These are phyloP conservation scores for Chiridota heheva DNA, from an alignment of 35 echinoderm and acorn worm genomes.

Conservation along the genomic window DNA sequence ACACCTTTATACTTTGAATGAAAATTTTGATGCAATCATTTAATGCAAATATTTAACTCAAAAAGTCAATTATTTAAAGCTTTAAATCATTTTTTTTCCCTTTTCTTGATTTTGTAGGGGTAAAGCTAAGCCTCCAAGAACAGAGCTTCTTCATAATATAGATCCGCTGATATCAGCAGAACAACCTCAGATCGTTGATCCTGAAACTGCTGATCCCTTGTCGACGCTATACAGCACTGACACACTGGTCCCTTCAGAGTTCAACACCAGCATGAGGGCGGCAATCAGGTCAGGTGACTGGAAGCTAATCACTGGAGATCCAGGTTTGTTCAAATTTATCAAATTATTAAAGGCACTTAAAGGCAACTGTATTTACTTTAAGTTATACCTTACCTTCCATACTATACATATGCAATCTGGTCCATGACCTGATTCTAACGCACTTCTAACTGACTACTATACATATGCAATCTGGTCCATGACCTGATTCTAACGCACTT, in stretches of 20 bases:
- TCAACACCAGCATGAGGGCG: conserved; percentile 60
- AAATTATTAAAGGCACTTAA: background rate
- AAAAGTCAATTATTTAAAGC: too few relatives aligned
- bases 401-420: too few relatives aligned
- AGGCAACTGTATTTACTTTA: too few relatives aligned
- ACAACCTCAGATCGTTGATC: background rate
- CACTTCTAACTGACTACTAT: too few relatives aligned
- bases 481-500: too few relatives aligned
- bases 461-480: too few relatives aligned
- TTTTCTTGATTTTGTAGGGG: conserved; percentile 29
- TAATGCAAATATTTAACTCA: too few relatives aligned
- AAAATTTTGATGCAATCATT: too few relatives aligned
- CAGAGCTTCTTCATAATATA: conserved; percentile 73
- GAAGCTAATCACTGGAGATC: conserved; percentile 73
- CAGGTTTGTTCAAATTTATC: conserved; percentile 42
- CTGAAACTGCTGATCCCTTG: background rate
- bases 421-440: too few relatives aligned
- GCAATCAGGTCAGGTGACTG: conserved; percentile 74
- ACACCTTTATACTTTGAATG: too few relatives aligned
- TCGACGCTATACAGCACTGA: background rate
- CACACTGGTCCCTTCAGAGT: conserved; percentile 19
- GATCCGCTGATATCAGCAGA: conserved; percentile 60
- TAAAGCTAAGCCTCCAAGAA: conserved; percentile 26
- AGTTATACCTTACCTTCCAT: too few relatives aligned
- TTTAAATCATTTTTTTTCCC: too few relatives aligned